Conservation (phyloP, 2,113 vertebrate genomes). For the Myrmophylax atrothorax region DNA sequence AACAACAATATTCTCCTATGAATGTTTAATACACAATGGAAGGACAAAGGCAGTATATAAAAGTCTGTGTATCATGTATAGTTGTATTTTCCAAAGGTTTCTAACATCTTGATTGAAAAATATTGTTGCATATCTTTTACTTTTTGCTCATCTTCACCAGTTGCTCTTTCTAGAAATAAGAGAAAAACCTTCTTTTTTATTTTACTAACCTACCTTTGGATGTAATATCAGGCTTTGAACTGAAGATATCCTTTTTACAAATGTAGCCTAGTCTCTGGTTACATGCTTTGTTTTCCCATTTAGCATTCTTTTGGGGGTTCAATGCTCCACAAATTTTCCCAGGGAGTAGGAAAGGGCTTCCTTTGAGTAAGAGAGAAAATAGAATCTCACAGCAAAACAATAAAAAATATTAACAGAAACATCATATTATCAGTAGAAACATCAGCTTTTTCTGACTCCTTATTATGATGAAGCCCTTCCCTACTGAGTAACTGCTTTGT, state of each 20-base stretch:
- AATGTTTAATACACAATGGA: background rate
- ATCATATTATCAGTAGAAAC: background rate
- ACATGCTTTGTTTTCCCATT: constrained; percentile 87
- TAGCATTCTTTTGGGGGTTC: constrained; percentile 82
- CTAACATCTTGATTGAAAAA: background rate
- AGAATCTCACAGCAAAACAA: background rate
- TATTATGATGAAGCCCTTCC: background rate
- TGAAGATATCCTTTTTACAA: constrained; percentile 83
- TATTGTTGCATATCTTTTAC: background rate
- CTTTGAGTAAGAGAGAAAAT: constrained; percentile 67
- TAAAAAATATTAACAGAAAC: background rate
- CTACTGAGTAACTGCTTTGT: background rate
- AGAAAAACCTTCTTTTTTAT: background rate
- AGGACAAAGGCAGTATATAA: background rate
- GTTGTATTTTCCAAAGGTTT: background rate
- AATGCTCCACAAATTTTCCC: constrained; percentile 84
- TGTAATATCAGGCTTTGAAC: constrained; percentile 30
- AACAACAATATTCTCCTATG: background rate
- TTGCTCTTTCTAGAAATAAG: background rate
- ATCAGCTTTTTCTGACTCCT: background rate
- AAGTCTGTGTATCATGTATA: background rate
- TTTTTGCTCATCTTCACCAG: background rate
- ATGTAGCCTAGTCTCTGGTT: constrained; percentile 87
- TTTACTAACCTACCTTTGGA: constrained; percentile 64
- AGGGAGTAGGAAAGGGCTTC: constrained; percentile 83